Evolutionary conservation across 2,113 vertebrate species (phyloP).

Genomic region (Odocoileus hemionus): DNA sequence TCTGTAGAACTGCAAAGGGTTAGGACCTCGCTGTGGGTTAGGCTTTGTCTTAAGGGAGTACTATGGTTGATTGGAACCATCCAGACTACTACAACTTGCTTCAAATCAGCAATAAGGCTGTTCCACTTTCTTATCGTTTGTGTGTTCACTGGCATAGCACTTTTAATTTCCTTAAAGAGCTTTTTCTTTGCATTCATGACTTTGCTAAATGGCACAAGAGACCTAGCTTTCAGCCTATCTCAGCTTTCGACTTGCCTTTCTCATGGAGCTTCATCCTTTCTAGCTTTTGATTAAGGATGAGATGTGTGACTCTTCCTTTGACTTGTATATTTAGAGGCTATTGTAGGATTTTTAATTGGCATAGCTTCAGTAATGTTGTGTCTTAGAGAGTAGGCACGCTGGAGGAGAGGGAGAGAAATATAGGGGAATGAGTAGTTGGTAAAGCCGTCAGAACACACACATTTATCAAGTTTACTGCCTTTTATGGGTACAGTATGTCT

Average conservation of each 20-base stretch:
- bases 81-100: not conserved
- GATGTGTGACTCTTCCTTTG: not conserved
- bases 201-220: not conserved
- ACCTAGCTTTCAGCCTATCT: not conserved
- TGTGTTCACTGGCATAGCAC: not conserved
- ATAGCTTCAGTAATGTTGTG: not conserved
- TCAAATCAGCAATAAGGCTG: not conserved
- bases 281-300: not conserved
- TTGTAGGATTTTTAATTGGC: not conserved
- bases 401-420: not conserved
- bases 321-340: not conserved
- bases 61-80: not conserved
- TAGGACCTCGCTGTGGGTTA: not conserved
- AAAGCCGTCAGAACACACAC: not conserved
- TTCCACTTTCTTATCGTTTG: not conserved
- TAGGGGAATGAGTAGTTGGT: not conserved
- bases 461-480: not conserved
- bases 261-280: not conserved
- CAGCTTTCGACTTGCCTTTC: not conserved
- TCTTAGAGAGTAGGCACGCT: not conserved
- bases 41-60: not conserved
- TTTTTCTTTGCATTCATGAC: not conserved
- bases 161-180: not conserved
- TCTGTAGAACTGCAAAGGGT: not conserved
- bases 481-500: not conserved